Percentiles rank a stretch among this genome's conserved stretches.
phyloP scores from a whole-genome alignment of 1,140 invertebrate genomes.

The Lycorma delicatula region DNA sequence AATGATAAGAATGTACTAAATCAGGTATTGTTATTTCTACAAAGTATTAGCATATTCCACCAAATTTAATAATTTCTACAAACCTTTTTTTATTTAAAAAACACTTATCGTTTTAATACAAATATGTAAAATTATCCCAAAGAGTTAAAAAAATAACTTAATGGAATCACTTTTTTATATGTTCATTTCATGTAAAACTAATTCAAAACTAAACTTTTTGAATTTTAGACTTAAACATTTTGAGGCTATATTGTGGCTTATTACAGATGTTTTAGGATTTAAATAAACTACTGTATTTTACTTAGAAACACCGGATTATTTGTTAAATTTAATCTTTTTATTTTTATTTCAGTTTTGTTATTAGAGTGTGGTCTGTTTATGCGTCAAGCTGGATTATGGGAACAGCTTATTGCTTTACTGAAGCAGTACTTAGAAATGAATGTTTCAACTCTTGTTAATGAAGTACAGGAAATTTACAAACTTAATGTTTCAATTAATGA shows the following conservation, averaged over 20 bases:
- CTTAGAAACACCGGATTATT: not conserved
- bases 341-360: slow-evolving; percentile 40
- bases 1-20: too few relatives aligned
- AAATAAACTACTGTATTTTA: slow-evolving; percentile 4
- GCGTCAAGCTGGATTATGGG: slow-evolving; percentile 53
- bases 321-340: not conserved
- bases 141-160: too few relatives aligned
- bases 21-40: too few relatives aligned
- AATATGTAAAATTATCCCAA: too few relatives aligned
- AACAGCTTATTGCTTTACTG: slow-evolving; percentile 53
- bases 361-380: slow-evolving; percentile 52
- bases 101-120: too few relatives aligned
- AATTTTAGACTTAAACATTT: not conserved
- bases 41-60: too few relatives aligned
- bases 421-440: slow-evolving; percentile 50
- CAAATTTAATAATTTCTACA: too few relatives aligned
- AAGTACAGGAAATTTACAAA: slow-evolving; percentile 19
- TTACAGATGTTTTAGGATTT: not conserved
- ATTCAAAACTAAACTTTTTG: not conserved
- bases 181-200: not conserved
- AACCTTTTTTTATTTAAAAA: too few relatives aligned
- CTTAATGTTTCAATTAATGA: slow-evolving; percentile 14
- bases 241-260: slow-evolving; percentile 2
- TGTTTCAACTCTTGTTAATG: slow-evolving; percentile 35
- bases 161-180: not conserved